A percentile compares a stretch with the other conserved stretches of the same genome.
Conservation (phyloP, 2,888 invertebrate genomes). For the Hirtodrosophila histrioides region DNA sequence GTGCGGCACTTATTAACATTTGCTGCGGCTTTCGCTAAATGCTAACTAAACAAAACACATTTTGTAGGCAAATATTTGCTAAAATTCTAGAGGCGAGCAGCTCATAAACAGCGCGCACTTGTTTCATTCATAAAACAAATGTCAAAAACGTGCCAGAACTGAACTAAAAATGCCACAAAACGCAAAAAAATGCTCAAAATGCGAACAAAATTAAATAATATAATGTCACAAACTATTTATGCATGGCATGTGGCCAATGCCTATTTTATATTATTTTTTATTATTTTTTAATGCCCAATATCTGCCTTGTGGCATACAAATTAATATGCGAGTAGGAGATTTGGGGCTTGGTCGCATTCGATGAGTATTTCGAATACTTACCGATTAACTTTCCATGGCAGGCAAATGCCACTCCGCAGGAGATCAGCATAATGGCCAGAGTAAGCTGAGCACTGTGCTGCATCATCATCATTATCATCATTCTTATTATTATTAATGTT, state of each 20-base stretch:
- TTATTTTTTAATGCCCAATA: slow-evolving; percentile 42
- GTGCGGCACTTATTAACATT: slow-evolving; percentile 5
- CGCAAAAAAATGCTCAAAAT: neutral
- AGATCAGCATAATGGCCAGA: slow-evolving; percentile 68
- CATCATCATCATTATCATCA: slow-evolving; percentile 51
- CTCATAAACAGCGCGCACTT: slow-evolving; percentile 20
- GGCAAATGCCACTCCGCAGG: slow-evolving; percentile 75
- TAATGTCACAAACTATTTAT: slow-evolving; percentile 34
- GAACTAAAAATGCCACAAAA: slow-evolving; percentile 10
- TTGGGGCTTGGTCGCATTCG: slow-evolving; percentile 28
- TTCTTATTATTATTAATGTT: slow-evolving; percentile 9
- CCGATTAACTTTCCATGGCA: slow-evolving; percentile 82
- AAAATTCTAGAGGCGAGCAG: slow-evolving; percentile 27
- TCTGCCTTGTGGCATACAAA: slow-evolving; percentile 55
- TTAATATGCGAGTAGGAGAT: slow-evolving; percentile 12
- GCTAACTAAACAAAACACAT: slow-evolving; percentile 58
- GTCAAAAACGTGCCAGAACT: slow-evolving; percentile 60
- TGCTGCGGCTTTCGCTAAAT: slow-evolving; percentile 53
- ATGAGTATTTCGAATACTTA: slow-evolving; percentile 58
- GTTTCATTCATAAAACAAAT: slow-evolving; percentile 69
- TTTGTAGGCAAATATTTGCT: slow-evolving; percentile 59
- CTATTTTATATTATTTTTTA: slow-evolving; percentile 11
- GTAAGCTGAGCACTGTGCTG: slow-evolving; percentile 63
- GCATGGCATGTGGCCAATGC: slow-evolving; percentile 37
- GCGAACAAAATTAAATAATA: slow-evolving; percentile 8